A percentile compares a stretch with the other conserved stretches of the same genome.
phyloP scores from a whole-genome alignment of 2,888 invertebrate genomes.

The Polyommatus iphigenia region DNA sequence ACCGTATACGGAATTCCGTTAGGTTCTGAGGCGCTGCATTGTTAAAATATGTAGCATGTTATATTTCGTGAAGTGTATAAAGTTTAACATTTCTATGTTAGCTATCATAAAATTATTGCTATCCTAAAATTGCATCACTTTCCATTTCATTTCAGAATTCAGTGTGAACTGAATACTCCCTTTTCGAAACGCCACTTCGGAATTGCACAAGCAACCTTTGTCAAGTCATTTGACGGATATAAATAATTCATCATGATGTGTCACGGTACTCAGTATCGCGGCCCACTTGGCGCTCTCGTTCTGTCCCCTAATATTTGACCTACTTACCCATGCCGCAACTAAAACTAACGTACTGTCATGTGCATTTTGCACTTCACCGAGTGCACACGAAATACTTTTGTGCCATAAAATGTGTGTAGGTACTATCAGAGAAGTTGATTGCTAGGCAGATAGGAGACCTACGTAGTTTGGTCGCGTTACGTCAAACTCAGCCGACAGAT shows the following conservation, averaged over 20 bases:
- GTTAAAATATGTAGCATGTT: no score
- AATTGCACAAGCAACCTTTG: conserved; percentile 8
- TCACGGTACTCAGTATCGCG: conserved; percentile 47
- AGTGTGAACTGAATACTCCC: no score
- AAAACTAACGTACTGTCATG: not conserved
- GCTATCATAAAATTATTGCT: no score
- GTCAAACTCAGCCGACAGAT: no score
- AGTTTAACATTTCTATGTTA: no score
- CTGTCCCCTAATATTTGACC: conserved; percentile 73
- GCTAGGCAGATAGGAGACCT: no score
- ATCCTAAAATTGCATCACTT: not conserved
- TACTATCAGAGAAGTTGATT: no score
- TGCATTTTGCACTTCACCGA: not conserved
- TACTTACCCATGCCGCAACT: conserved; percentile 48
- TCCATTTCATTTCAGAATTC: no score
- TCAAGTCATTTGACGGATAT: conserved; percentile 14
- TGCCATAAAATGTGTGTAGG: not conserved
- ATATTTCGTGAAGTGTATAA: no score
- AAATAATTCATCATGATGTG: conserved; percentile 59
- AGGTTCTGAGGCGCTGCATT: no score
- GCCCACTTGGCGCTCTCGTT: conserved; percentile 67
- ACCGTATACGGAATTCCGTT: no score
- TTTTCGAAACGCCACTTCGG: not conserved
- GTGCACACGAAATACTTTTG: not conserved
- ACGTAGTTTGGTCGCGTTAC: no score